These are phyloP conservation scores for Campylomormyrus tamandua DNA, from an alignment of 2,113 vertebrate genomes.

Conservation along the genomic window DNA sequence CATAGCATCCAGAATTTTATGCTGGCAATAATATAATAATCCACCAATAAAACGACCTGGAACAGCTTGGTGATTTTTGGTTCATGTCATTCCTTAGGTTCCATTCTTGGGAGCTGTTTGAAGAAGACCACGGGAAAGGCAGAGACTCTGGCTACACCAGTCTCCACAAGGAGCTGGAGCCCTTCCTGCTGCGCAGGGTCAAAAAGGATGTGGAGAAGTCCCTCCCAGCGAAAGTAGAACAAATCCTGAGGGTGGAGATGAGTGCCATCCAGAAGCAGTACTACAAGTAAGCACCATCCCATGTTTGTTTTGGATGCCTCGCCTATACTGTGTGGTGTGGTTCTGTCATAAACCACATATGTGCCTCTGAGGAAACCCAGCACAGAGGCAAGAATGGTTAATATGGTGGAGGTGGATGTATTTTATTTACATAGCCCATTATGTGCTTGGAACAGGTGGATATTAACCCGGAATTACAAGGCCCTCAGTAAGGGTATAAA, in stretches of 20 bases:
- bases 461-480: slow-evolving; percentile 98
- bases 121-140: slow-evolving; percentile 94
- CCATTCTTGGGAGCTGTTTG: slow-evolving; percentile 94
- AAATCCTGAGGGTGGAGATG: slow-evolving; percentile 97
- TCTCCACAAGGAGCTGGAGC: slow-evolving; percentile 95
- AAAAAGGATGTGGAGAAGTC: slow-evolving; percentile 99
- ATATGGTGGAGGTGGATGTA: not conserved
- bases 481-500: slow-evolving; percentile 96
- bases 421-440: not conserved
- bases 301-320: not conserved
- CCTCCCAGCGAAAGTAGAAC: slow-evolving; percentile 95
- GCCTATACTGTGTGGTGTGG: not conserved
- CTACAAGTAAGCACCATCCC: slow-evolving; percentile 78
- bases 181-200: slow-evolving; percentile 87
- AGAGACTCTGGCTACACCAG: slow-evolving; percentile 92
- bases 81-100: slow-evolving; percentile 64
- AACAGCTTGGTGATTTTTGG: not conserved
- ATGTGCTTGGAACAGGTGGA: slow-evolving; percentile 70
- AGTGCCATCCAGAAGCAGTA: slow-evolving; percentile 97
- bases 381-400: not conserved
- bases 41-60: too few species aligned
- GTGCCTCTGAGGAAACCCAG: not conserved
- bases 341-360: not conserved
- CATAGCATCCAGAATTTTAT: not conserved
- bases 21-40: not conserved